Conservation (phyloP, 2,888 invertebrate genomes). For the Zhuqinia jingwanae region DNA sequence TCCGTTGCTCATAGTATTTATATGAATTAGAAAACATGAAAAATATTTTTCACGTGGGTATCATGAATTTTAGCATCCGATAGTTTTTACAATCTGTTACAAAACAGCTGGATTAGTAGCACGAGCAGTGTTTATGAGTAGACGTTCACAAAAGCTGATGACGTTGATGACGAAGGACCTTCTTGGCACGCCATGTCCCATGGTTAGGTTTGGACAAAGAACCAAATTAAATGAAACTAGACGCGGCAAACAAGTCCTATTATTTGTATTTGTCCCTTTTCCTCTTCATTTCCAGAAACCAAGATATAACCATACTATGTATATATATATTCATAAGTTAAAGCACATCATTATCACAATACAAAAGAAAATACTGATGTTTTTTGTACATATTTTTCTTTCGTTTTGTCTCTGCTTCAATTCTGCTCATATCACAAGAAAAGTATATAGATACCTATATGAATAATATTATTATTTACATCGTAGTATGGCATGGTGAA, state of each 20-base stretch:
- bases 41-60: no score
- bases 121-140: no score
- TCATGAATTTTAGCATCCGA: no score
- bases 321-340: no score
- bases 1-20: no score
- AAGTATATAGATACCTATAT: no score
- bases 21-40: no score
- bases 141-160: not conserved
- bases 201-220: not conserved
- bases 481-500: not conserved
- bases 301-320: not conserved
- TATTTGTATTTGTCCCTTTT: conserved; percentile 26
- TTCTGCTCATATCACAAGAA: conserved; percentile 10
- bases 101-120: no score
- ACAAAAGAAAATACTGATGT: not conserved
- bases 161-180: conserved; percentile 33
- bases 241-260: not conserved
- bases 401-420: not conserved
- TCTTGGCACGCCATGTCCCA: conserved; percentile 44
- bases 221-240: not conserved
- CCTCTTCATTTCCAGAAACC: not conserved
- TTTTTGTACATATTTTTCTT: not conserved
- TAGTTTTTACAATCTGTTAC: no score
- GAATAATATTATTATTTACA: not conserved
- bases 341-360: not conserved